Evolutionary conservation across 2,888 invertebrate genomes (phyloP), one percentile per base, ranked within the genome.

Genomic region (Dryococelus australis): DNA sequence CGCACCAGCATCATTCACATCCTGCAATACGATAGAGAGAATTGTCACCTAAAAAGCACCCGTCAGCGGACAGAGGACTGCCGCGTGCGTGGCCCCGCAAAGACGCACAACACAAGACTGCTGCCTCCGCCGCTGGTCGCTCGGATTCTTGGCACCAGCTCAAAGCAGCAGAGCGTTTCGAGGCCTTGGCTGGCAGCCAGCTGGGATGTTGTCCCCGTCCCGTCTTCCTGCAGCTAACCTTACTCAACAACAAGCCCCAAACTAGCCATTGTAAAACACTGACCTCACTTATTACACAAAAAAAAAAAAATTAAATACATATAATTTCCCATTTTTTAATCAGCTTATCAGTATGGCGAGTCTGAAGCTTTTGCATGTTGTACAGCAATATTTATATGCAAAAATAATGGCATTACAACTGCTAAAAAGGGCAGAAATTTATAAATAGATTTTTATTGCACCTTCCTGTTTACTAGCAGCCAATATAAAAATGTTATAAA

Each of bases 101-200:
- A 87, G 87, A 84, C 85, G 65, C 65, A 47, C 28, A 10, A 27
- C 81, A 81, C 26, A 53, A 84, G 79, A 85, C 84, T 16, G 43
- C 80, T 47, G 43, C 27, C 16, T 27, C 84, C 43, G 81, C 81
- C 35, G 80, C 81, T 84, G 85, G 79, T 53, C 85, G 28, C 51
- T 26, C 43, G 27, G 80, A 87, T 87, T 87, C 85, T 87, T 87
- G 87, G 87, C 87, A 85, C 28, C 87, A 28, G 28, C 80, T 85
- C 85, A 35, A 84, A 81, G 85, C 85, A 12, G 81, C 51, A 12
- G 81, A 20, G 80, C 80, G n/a, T 81, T 87, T 85, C 85, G 28
- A 85, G 80, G 85, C 79, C 85, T 81, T 87, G 87, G 87, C 85
- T 47, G 43, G 28, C 8, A 51, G 87, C 87, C 87, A 87, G 80